Evolutionary conservation across 1,140 invertebrate genomes (phyloP).

Genomic region (Luehdorfia chinensis): DNA sequence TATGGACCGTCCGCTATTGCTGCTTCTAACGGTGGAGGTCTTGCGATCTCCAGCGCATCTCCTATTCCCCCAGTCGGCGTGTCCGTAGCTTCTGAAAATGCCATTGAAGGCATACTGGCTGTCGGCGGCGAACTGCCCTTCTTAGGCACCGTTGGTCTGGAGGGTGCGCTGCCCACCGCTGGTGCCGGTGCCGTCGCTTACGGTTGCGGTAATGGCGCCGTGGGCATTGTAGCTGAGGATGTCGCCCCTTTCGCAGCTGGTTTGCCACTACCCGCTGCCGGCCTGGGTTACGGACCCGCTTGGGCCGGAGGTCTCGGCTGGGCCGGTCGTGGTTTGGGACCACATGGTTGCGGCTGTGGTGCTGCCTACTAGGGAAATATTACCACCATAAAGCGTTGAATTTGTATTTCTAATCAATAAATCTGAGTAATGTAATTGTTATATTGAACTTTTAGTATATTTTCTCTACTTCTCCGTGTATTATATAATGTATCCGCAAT

Average conservation of each 20-base stretch:
- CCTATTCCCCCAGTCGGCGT: conserved; percentile 14
- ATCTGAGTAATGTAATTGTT: too few relatives aligned
- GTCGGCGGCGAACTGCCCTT: conserved; percentile 39
- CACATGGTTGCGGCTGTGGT: conserved; percentile 15
- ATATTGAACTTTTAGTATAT: too few relatives aligned
- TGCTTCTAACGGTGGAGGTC: conserved; percentile 14
- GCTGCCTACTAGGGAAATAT: neutral
- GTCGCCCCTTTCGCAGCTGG: conserved; percentile 10
- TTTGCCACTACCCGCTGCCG: conserved; percentile 6
- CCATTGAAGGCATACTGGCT: conserved; percentile 30
- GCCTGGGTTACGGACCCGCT: conserved; percentile 18
- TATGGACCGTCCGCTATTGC: conserved; percentile 7
- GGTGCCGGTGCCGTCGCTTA: conserved; percentile 32
- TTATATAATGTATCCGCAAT: too few relatives aligned
- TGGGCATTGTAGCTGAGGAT: conserved; percentile 29
- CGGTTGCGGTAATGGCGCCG: conserved; percentile 1
- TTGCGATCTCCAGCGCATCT: conserved; percentile 16
- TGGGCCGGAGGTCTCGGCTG: conserved; percentile 13
- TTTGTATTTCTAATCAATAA: too few relatives aligned
- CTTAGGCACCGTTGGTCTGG: conserved; percentile 37
- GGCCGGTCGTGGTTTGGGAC: conserved; percentile 4
- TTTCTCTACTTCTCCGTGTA: too few relatives aligned
- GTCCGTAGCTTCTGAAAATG: conserved; percentile 26
- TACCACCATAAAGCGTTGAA: too few relatives aligned
- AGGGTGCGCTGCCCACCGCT: conserved; percentile 36